Base-by-base conservation (phyloP, 2,797 vertebrate species). In the Valencia hispanica region DNA sequence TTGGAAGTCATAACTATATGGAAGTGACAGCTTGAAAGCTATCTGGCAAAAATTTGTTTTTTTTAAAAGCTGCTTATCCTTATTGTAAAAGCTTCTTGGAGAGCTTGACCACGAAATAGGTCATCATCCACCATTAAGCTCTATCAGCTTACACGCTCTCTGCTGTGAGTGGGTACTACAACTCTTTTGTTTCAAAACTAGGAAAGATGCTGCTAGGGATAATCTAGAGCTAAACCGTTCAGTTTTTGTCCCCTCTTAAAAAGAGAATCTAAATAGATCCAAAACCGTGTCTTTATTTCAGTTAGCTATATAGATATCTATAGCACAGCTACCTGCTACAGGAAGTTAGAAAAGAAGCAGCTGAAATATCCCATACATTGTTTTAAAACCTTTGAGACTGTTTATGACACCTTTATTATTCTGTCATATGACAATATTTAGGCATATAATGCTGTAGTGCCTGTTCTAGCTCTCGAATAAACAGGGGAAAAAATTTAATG, bases 81-180 rank as follows among this genome's bases (percentile, higher is more conserved):
- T 41, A 68, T 53, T 41, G 17, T 41, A 36, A 66, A 74, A 66
- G 34, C 43, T 51, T 74, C 48, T 68, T 75, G 25, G 25, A 45
- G 32, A 30, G 61, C 5, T n/a, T 32, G n/a, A 55, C 6, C n/a
- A 68, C 32, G 66, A 75, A 75, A 43, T 68, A 55, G 45, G 63
- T 74, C 34, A 25, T 41, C 50, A 18, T 14, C 34, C 32, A 41
- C 7, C 50, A 65, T 41, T 17, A 43, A 55, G 36, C 48, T 41
- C 34, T 25, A 6, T 68, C 48, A 55, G 73, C 48, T 51, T 51
- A 66, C 48, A 66, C 41, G 34, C 3, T 30, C 36, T 48, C 53
- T 45, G 53, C 17, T 14, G 25, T 47, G 20, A 20, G 10, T 12
- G 27, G 39, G 39, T 12, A 59, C 0, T 41, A 57, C 45, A 71